Evolutionary conservation across 1,140 invertebrate species (phyloP).

Genomic region (Argopecten irradians): DNA sequence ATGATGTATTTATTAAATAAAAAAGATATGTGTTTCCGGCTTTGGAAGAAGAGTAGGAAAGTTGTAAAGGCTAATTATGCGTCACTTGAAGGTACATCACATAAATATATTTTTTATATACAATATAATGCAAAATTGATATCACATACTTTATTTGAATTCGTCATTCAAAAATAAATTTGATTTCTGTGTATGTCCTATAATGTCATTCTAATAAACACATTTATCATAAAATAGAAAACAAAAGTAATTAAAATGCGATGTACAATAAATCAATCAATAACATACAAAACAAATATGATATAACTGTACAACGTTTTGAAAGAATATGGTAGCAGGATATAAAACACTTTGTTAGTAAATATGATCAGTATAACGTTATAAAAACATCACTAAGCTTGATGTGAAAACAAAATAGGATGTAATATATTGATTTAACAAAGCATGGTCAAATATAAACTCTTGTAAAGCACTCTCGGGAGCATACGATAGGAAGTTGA

Average conservation of each 20-base stretch:
- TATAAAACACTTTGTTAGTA: neutral
- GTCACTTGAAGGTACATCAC: too few species aligned
- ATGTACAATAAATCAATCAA: neutral
- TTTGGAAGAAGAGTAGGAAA: too few species aligned
- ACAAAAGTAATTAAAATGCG: neutral
- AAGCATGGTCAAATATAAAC: too few species aligned
- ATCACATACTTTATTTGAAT: conserved; percentile 8
- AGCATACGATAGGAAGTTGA: too few species aligned
- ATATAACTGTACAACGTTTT: neutral
- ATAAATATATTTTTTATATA: too few species aligned
- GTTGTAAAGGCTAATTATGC: too few species aligned
- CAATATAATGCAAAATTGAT: too few species aligned
- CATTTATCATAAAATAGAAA: neutral
- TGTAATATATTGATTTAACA: too few species aligned
- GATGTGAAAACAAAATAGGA: neutral
- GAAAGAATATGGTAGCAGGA: conserved; percentile 16
- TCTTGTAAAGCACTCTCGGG: too few species aligned
- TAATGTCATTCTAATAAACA: neutral
- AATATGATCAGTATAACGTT: neutral
- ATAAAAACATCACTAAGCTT: neutral
- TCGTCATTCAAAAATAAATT: neutral
- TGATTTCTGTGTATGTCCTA: neutral
- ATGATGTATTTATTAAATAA: too few species aligned
- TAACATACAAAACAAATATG: neutral
- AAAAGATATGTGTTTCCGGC: too few species aligned